Percentiles rank a stretch among this genome's conserved stretches.
These are phyloP conservation scores for Dasysyrphus albostriatus DNA, from an alignment of 2,888 invertebrate genomes.

Conservation along the genomic window DNA sequence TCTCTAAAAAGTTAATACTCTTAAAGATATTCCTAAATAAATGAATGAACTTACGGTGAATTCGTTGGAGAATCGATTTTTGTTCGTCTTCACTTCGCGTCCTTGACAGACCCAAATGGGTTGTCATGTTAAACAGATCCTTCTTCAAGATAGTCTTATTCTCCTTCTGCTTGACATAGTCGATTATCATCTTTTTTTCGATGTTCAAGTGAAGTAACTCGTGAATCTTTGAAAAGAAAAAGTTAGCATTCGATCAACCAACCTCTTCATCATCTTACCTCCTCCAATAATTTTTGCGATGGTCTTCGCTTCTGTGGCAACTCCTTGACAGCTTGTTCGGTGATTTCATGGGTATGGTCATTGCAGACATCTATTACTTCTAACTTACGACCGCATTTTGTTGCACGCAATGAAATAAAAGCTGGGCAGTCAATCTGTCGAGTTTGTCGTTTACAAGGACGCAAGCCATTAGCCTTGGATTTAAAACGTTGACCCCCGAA, in stretches of 20 bases:
- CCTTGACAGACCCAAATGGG: conserved; percentile 45
- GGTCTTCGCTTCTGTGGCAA: conserved; percentile 66
- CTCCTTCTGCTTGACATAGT: conserved; percentile 63
- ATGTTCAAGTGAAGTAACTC: conserved; percentile 59
- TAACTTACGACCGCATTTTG: conserved; percentile 83
- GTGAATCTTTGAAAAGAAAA: conserved; percentile 41
- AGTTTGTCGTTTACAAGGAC: conserved; percentile 81
- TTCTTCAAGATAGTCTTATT: conserved; percentile 63
- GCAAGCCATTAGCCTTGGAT: conserved; percentile 82
- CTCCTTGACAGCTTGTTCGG: conserved; percentile 81
- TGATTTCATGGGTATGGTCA: conserved; percentile 84
- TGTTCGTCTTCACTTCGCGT: conserved; percentile 46
- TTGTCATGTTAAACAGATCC: conserved; percentile 64
- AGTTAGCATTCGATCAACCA: background rate
- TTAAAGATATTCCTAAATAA: background rate
- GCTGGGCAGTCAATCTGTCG: conserved; percentile 84
- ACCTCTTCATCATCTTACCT: conserved; percentile 22
- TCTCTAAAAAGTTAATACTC: conserved; percentile 1
- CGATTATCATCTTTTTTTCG: conserved; percentile 65
- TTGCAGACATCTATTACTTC: conserved; percentile 84
- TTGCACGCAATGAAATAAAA: conserved; percentile 83
- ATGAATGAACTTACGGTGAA: conserved; percentile 40
- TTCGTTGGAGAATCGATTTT: conserved; percentile 51
- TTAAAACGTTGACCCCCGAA: conserved; percentile 84
- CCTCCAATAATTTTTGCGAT: conserved; percentile 54